Evolutionary conservation across 2,113 vertebrate genomes (phyloP).

Genomic region (Saguinus midas): DNA sequence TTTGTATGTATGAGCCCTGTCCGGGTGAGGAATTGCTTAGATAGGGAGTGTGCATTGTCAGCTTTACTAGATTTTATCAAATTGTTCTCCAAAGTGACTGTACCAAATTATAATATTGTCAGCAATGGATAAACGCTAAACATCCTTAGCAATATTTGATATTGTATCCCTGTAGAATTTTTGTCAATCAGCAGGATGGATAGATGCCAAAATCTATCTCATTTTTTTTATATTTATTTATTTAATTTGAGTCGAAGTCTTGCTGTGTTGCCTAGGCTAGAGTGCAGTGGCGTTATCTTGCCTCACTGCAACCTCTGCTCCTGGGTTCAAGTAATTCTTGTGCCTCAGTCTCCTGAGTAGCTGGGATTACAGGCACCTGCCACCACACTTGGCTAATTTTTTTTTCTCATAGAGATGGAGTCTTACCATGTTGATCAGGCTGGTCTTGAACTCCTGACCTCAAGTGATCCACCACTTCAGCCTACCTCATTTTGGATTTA

Average conservation of each 20-base stretch:
- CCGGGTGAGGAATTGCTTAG: not conserved
- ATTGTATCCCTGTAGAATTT: not conserved
- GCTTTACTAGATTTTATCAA: not conserved
- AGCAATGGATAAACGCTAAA: not conserved
- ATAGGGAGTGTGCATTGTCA: not conserved
- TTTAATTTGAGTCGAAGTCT: too few relatives aligned
- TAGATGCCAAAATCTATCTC: not conserved
- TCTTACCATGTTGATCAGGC: too few relatives aligned
- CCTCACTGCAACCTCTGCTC: too few relatives aligned
- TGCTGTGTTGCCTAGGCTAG: too few relatives aligned
- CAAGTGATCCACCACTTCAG: too few relatives aligned
- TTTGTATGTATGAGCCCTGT: not conserved
- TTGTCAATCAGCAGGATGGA: not conserved
- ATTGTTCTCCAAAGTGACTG: not conserved
- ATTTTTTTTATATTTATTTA: too few relatives aligned
- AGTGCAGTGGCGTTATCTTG: fast-evolving
- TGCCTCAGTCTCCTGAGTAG: too few relatives aligned
- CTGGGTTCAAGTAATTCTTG: too few relatives aligned
- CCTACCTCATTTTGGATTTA: not conserved
- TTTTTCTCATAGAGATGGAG: too few relatives aligned
- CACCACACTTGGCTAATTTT: too few relatives aligned
- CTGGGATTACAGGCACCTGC: too few relatives aligned
- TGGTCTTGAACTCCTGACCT: too few relatives aligned
- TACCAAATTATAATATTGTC: not conserved
- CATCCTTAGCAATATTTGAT: not conserved